Percentiles rank a stretch among this genome's conserved stretches.
phyloP scores from a whole-genome alignment of 1,140 invertebrate genomes.

The Hyposmocoma kahamanoa region DNA sequence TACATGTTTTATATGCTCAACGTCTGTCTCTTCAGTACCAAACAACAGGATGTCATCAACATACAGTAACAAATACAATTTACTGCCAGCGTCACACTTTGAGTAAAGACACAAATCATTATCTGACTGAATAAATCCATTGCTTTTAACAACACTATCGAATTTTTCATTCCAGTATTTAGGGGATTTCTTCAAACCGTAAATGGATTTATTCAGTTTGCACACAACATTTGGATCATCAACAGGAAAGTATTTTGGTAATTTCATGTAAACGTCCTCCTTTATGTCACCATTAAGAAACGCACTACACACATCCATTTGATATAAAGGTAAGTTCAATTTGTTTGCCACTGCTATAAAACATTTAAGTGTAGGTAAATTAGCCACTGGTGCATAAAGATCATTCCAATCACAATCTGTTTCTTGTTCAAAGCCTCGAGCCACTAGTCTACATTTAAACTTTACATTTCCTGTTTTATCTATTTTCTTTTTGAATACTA shows the following conservation, averaged over 20 bases:
- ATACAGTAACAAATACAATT: conserved; percentile 30
- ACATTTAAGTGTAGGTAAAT: conserved; percentile 16
- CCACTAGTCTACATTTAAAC: conserved; percentile 18
- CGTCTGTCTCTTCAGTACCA: conserved; percentile 15
- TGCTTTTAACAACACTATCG: conserved; percentile 16
- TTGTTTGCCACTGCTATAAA: conserved; percentile 11
- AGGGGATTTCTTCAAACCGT: conserved; percentile 8
- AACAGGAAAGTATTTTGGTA: conserved; percentile 31
- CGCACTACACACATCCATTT: conserved; percentile 56
- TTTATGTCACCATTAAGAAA: conserved; percentile 50
- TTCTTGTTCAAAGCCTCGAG: conserved; percentile 12
- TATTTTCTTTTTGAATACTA: conserved; percentile 7
- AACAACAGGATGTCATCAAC: conserved; percentile 36
- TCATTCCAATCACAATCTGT: conserved; percentile 7
- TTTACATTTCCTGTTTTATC: conserved; percentile 3
- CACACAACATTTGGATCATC: conserved; percentile 17
- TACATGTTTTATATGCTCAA: background rate
- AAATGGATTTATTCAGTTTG: conserved; percentile 15
- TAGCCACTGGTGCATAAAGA: conserved; percentile 20
- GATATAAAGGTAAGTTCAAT: conserved; percentile 23
- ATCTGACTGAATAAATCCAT: conserved; percentile 18
- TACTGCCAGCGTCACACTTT: conserved; percentile 4
- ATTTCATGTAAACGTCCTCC: conserved; percentile 43
- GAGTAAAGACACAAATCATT: conserved; percentile 36
- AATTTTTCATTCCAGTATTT: conserved; percentile 28